phyloP scores from a whole-genome alignment of 2,797 vertebrate genomes.

The Loriculus beryllinus region DNA sequence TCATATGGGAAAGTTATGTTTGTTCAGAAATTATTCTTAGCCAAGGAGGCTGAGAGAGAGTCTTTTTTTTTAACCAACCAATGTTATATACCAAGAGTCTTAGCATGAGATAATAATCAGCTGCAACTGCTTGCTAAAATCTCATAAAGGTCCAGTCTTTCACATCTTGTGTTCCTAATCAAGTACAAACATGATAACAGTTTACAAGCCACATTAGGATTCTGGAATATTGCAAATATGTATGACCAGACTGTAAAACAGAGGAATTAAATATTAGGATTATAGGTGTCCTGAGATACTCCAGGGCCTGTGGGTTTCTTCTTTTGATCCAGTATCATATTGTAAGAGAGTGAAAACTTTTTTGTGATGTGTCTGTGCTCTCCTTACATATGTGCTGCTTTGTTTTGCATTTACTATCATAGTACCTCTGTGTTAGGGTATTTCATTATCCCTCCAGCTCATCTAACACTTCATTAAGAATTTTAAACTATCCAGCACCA shows the following conservation, averaged over 20 bases:
- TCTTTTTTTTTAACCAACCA: background rate
- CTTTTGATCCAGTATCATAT: background rate
- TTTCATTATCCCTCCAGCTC: background rate
- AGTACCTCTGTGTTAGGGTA: background rate
- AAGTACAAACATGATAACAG: background rate
- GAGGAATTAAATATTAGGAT: background rate
- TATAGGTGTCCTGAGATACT: background rate
- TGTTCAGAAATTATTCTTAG: constrained; percentile 1
- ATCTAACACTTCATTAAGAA: constrained; percentile 3
- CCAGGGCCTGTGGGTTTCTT: background rate
- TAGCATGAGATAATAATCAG: background rate
- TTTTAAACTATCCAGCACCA: background rate
- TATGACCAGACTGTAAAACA: background rate
- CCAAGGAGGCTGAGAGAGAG: background rate
- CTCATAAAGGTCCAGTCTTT: background rate
- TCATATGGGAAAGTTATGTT: background rate
- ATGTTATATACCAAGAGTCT: background rate
- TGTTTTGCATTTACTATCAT: background rate
- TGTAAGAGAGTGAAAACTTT: background rate
- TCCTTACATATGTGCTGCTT: background rate
- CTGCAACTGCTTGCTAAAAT: background rate
- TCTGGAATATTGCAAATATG: background rate
- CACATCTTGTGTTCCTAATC: background rate
- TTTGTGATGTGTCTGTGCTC: background rate
- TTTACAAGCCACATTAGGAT: background rate